phyloP scores from a whole-genome alignment of 2,888 invertebrate genomes.

The Sphecodes monilicornis region DNA sequence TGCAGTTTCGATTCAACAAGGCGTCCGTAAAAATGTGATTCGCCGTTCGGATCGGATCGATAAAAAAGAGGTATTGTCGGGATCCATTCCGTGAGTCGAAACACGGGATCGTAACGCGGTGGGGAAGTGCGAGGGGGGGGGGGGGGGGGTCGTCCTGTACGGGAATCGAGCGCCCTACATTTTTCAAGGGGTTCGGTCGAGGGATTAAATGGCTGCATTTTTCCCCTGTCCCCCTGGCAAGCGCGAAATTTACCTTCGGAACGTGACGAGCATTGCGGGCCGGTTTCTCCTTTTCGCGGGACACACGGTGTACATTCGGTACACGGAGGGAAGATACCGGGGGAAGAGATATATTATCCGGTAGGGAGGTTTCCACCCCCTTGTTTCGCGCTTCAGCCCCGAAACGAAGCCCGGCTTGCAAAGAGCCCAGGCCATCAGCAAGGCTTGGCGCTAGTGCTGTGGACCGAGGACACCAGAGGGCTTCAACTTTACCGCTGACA shows the following conservation, averaged over 20 bases:
- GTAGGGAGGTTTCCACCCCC: constrained; percentile 67
- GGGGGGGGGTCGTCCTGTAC: background rate
- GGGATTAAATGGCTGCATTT: constrained; percentile 42
- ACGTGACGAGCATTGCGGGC: constrained; percentile 52
- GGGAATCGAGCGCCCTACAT: constrained; percentile 13
- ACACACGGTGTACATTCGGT: constrained; percentile 39
- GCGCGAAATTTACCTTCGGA: constrained; percentile 42
- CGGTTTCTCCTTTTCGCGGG: constrained; percentile 45
- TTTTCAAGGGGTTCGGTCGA: constrained; percentile 18
- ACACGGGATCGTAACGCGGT: background rate
- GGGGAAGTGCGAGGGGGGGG: background rate
- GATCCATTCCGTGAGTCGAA: background rate
- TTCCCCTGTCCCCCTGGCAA: background rate
- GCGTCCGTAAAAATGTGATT: constrained; percentile 13
- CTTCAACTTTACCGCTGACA: constrained; percentile 78
- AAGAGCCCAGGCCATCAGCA: constrained; percentile 28
- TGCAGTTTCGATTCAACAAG: constrained; percentile 13
- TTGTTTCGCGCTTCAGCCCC: constrained; percentile 65
- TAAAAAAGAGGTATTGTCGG: background rate
- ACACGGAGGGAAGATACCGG: constrained; percentile 44
- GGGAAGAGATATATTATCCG: constrained; percentile 72
- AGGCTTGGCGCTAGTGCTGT: background rate
- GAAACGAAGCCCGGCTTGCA: constrained; percentile 32
- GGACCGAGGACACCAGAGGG: constrained; percentile 54
- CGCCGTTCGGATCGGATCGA: constrained; percentile 2